A percentile compares a stretch with the other conserved stretches of the same genome.
Evolutionary conservation across 2,797 vertebrate species (phyloP).

Genomic region (Sebastes taczanowskii): DNA sequence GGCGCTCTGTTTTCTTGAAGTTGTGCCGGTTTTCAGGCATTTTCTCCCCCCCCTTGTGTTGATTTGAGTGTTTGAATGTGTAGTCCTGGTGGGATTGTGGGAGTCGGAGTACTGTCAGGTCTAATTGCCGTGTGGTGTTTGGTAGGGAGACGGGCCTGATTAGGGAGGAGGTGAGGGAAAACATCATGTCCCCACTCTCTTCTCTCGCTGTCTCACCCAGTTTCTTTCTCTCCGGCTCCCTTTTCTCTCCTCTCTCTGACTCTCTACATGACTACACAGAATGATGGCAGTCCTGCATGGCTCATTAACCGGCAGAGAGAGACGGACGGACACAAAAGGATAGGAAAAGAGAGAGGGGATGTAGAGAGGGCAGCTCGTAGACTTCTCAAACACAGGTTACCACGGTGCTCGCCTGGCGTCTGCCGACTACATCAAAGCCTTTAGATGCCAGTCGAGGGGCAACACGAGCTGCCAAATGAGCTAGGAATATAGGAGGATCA

Average conservation of each 20-base stretch:
- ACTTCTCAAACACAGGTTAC: constrained; percentile 86
- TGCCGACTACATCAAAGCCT: constrained; percentile 91
- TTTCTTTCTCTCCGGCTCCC: constrained; percentile 45
- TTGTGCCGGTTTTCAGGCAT: constrained; percentile 51
- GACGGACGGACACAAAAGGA: constrained; percentile 62
- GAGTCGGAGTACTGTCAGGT: constrained; percentile 90
- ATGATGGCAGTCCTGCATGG: constrained; percentile 59
- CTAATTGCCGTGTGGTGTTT: constrained; percentile 93
- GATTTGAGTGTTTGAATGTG: constrained; percentile 70
- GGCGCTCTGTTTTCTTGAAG: constrained; percentile 53
- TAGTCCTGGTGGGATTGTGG: constrained; percentile 78
- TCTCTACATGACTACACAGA: constrained; percentile 67
- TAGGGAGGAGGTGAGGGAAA: constrained; percentile 92
- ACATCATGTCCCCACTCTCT: constrained; percentile 82
- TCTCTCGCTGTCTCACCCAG: constrained; percentile 58
- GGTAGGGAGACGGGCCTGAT: constrained; percentile 91
- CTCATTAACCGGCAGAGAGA: constrained; percentile 85
- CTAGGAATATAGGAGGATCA: constrained; percentile 78
- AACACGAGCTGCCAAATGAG: constrained; percentile 89
- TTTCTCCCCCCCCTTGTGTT: constrained; percentile 42
- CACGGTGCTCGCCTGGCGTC: constrained; percentile 87
- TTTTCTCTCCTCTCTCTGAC: constrained; percentile 12
- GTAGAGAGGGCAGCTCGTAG: constrained; percentile 67
- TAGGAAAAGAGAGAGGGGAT: constrained; percentile 34
- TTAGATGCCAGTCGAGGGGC: constrained; percentile 88